phyloP scores from a whole-genome alignment of 1,140 invertebrate species.

The Drosophila neocordata region DNA sequence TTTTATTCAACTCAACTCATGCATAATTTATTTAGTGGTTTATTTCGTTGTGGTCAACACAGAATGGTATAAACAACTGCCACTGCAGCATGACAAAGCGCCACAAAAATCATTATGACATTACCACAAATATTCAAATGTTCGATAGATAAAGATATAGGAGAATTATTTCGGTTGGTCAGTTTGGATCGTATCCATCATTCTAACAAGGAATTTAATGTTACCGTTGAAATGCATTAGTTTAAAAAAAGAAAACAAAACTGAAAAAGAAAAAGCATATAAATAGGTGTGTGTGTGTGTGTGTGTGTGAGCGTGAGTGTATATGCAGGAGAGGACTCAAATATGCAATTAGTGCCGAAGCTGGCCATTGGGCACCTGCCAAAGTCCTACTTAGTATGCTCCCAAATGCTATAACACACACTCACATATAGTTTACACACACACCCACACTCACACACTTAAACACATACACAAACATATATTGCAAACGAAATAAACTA shows the following conservation, averaged over 20 bases:
- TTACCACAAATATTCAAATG: constrained; percentile 61
- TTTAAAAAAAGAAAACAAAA: neutral
- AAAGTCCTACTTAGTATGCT: constrained; percentile 21
- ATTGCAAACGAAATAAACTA: constrained; percentile 54
- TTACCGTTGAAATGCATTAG: constrained; percentile 11
- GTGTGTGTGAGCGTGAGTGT: constrained; percentile 21
- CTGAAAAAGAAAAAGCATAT: neutral
- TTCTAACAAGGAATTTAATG: neutral
- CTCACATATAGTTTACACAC: constrained; percentile 23
- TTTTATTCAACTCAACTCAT: constrained; percentile 44
- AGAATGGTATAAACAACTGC: constrained; percentile 42
- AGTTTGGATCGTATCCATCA: neutral
- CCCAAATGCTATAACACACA: constrained; percentile 41
- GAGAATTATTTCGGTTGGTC: neutral
- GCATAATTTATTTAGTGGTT: constrained; percentile 77
- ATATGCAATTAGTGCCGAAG: constrained; percentile 68
- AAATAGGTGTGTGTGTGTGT: neutral
- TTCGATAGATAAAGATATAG: constrained; percentile 34
- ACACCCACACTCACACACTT: constrained; percentile 16
- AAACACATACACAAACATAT: constrained; percentile 1
- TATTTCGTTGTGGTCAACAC: constrained; percentile 55
- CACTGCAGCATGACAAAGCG: constrained; percentile 14
- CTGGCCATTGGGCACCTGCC: constrained; percentile 53
- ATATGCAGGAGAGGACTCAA: constrained; percentile 40
- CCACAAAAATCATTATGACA: constrained; percentile 60